Evolutionary conservation across 2,113 vertebrate genomes (phyloP).

Genomic region (Cyanocitta stelleri): DNA sequence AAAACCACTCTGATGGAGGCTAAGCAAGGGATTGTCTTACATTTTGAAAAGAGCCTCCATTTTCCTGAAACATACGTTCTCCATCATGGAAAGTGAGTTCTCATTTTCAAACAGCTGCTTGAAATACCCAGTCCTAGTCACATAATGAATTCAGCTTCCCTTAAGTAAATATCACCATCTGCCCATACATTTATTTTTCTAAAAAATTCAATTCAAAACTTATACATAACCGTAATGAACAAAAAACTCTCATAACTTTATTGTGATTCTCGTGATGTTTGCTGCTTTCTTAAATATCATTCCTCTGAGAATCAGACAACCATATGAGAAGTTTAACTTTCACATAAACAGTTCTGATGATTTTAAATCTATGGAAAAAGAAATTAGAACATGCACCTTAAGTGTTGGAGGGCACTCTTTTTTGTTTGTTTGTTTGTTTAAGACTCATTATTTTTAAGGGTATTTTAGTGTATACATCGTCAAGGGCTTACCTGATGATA

Average conservation of each 20-base stretch:
- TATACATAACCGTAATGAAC: neutral
- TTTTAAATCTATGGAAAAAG: neutral
- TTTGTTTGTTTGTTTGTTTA: neutral
- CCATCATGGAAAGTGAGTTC: constrained; percentile 17
- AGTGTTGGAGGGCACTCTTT: neutral
- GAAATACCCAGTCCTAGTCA: constrained; percentile 32
- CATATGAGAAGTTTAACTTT: neutral
- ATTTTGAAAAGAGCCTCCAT: neutral
- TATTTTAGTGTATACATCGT: neutral
- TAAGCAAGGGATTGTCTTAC: neutral
- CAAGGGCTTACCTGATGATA: neutral
- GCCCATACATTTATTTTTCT: constrained; percentile 25
- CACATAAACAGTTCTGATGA: neutral
- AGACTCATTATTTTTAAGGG: neutral
- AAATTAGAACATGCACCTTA: neutral
- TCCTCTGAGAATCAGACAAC: neutral
- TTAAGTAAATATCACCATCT: constrained; percentile 62
- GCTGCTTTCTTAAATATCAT: neutral
- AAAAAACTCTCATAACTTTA: neutral
- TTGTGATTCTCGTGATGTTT: neutral
- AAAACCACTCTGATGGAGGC: neutral
- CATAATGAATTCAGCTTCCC: constrained; percentile 51
- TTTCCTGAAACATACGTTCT: constrained; percentile 33
- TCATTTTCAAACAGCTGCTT: constrained; percentile 52
- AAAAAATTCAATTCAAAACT: constrained; percentile 14